Evolutionary conservation across 2,113 vertebrate species (phyloP).

Genomic region (Chauna torquata): DNA sequence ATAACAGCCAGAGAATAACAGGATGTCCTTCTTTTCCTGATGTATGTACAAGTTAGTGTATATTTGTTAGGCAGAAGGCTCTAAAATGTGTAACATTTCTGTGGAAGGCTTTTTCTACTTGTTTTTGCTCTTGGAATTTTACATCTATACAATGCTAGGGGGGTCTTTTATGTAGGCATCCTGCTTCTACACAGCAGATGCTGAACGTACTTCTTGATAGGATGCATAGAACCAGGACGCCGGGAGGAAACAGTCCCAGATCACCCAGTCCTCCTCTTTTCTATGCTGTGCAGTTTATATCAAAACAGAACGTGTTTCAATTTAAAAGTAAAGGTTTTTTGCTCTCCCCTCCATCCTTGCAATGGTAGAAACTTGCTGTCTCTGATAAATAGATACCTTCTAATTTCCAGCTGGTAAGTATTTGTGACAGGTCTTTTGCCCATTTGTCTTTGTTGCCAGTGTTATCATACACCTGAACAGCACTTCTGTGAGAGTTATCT

Average conservation of each 20-base stretch:
- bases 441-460: background rate
- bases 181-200: background rate
- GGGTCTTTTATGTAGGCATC: background rate
- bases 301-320: background rate
- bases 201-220: background rate
- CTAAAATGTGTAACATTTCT: background rate
- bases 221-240: background rate
- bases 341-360: background rate
- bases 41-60: background rate
- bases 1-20: background rate
- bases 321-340: background rate
- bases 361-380: background rate
- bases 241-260: background rate
- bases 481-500: background rate
- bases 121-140: background rate
- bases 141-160: background rate
- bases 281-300: background rate
- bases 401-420: background rate
- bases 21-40: background rate
- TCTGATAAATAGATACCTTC: background rate
- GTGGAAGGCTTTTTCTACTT: background rate
- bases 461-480: background rate
- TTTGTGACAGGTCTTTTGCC: background rate
- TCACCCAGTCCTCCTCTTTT: background rate
- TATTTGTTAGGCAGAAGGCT: background rate